Evolutionary conservation across 2,888 invertebrate species (phyloP), one percentile per base, ranked within the genome.

Genomic region (Lapara coniferarum): DNA sequence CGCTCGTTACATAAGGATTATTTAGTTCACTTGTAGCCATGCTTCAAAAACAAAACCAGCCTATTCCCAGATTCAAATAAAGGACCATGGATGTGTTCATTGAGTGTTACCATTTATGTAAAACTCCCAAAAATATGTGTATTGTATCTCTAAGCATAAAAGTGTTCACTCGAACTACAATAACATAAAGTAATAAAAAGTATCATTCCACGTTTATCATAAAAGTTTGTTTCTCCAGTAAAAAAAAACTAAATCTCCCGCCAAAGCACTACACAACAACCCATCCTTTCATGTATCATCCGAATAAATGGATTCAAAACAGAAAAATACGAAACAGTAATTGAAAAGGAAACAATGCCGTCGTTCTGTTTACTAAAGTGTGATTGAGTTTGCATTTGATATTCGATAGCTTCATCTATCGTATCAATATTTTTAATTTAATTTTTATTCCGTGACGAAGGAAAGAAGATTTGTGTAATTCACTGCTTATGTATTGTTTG

Each of bases 351-450:
- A 72, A 74, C 72, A 74, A 72, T 70, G 67, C 13, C 12, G 12
- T 69, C 70, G 30, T 71, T 72, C 73, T 72, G 72, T 75, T 75
- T 73, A 69, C 73, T 58, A 63, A 73, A 69, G 57, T 68, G 66
- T 72, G 63, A 75, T 75, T 74, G 74, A 70, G 74, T 74, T 75
- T 74, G 71, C 73, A 66, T 70, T 69, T 71, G 73, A 71, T 73
- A 74, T 73, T 72, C 66, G 19, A 55, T 55, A 44, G 68, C 70
- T 56, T 19, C 19, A 19, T 12, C 10, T n/a, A 8, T 59, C 10
- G 46, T 49, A 19, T 19, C 19, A 63, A 49, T 57, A 57, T 59
- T 59, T 56, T 59, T 46, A 46, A 59, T 59, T 59, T 49, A 12
- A 49, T 63, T 63, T 56, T 63, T 63, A 49, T 63, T 19, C 56